Evolutionary conservation across 2,113 vertebrate genomes (phyloP), one percentile per base, ranked within the genome.

Genomic region (Genyomyrus donnyi): DNA sequence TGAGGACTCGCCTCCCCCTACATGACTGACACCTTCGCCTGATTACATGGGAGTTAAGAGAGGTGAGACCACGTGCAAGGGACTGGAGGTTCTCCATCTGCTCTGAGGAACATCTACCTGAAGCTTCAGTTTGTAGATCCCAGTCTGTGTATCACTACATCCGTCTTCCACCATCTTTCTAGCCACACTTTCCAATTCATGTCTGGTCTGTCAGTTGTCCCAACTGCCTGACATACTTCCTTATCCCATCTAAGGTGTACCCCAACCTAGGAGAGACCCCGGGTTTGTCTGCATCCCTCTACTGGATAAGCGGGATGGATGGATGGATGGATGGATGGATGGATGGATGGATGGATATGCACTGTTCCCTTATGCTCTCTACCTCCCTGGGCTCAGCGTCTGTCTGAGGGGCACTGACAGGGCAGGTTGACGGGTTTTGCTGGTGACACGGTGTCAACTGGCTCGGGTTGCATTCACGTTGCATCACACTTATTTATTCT

Each of bases 401-500:
- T 19, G 15, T 86, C 45, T 50, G 19, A 49, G n/a, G 4, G 35
- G 35, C 83, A 85, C 13, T 11, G 39, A 85, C 1, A 85, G 83
- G 42, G n/a, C 83, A 48, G 83, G 15, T 48, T 48, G 83, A 85
- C 19, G 49, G 45, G n/a, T 13, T 56, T 13, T 27, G 27, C 2
- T 15, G 85, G 49, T 0, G 49, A 52, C 49, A 53, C 13, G 8
- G 35, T 15, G 48, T 27, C 50, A 53, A 31, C 42, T 39, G 50
- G 85, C 31, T 87, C 0, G 31, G 49, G 85, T 87, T 87, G 85
- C 85, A 39, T 87, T 56, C 50, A 52, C 49, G 85, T 87, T 87
- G 85, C 85, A 87, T 87, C 85, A 87, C 85, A 31, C 27, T 87
- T 56, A 87, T 87, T 87, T 87, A 56, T 53, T 87, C 49, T 17